Conservation (phyloP, 2,797 vertebrate genomes). For the Podarcis siculus region DNA sequence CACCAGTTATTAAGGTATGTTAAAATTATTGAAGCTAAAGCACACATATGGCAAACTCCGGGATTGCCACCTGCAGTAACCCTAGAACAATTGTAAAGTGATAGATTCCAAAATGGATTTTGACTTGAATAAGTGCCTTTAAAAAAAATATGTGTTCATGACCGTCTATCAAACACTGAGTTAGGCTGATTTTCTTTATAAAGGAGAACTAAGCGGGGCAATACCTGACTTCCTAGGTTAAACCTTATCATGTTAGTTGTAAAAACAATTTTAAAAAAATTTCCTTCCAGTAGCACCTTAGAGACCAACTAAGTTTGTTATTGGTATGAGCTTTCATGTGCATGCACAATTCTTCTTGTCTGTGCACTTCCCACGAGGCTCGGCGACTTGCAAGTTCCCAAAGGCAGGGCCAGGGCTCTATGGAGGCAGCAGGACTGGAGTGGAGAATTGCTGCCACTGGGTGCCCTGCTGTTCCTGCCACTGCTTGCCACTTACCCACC, state of each 20-base stretch:
- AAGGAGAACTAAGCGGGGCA: not conserved
- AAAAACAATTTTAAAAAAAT: not conserved
- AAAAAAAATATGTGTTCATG: not conserved
- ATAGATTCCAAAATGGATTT: not conserved
- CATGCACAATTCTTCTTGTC: no score
- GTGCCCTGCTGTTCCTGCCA: no score
- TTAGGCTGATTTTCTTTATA: not conserved
- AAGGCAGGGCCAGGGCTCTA: not conserved
- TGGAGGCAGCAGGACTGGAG: not conserved
- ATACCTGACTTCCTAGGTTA: not conserved
- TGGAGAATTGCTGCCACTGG: no score
- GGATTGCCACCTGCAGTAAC: not conserved
- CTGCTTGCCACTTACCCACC: no score
- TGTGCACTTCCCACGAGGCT: not conserved
- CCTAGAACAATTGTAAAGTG: not conserved
- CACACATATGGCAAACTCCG: not conserved
- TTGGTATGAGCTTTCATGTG: no score
- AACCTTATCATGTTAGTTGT: not conserved
- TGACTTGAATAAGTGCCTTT: not conserved
- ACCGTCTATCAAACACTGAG: not conserved
- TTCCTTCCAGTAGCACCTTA: no score
- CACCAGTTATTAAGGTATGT: conserved; percentile 88
- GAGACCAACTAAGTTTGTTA: no score
- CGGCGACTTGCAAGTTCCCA: not conserved
- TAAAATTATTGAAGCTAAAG: not conserved